Evolutionary conservation across 2,888 invertebrate species (phyloP), one percentile per base, ranked within the genome.

Genomic region (Trimorus sp.): DNA sequence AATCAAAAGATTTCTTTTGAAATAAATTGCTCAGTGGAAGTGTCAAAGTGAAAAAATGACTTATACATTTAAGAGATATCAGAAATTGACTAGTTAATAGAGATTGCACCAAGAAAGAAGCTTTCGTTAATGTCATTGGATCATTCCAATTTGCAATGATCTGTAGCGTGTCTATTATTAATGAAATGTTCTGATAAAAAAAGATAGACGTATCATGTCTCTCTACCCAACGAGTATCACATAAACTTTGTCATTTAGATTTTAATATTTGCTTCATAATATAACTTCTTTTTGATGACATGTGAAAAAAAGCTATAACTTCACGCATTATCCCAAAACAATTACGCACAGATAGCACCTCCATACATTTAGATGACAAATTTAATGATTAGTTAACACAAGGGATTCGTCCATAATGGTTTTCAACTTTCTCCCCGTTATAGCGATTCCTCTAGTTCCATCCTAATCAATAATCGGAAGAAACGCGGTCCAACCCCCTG

Each of bases 21-120:
- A 82, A 69, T 16, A 74, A 36, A 49, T 54, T 49, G 16, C 79
- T 82, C 5, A 84, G 54, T 9, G 77, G 45, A 6, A 74, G 45
- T 38, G 69, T 78, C 11, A 68, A 42, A 11, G 49, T 11, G 15
- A 79, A 62, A 38, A 74, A 14, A 45, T 78, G 63, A 53, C 60
- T 69, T 5, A 66, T 40, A 16, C 79, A 73, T 36, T 58, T 40
- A 38, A 78, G 56, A 11, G 53, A 15, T 1, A 76, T 58, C 12
- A 76, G 14, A 42, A 76, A 76, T 16, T 76, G 58, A 40, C 68
- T 40, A n/a, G 48, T 40, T 7, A 68, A 60, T n/a, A 69, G 36
- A 12, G 68, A 58, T 8, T 38, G 36, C 5, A 49, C 12, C 11
- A 71, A 53, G 1, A 53, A 12, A 14, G 14, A 15, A 42, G 54